These are phyloP conservation scores for Lissocephala sabroskyi DNA, from an alignment of 2,888 invertebrate genomes.

Conservation along the genomic window DNA sequence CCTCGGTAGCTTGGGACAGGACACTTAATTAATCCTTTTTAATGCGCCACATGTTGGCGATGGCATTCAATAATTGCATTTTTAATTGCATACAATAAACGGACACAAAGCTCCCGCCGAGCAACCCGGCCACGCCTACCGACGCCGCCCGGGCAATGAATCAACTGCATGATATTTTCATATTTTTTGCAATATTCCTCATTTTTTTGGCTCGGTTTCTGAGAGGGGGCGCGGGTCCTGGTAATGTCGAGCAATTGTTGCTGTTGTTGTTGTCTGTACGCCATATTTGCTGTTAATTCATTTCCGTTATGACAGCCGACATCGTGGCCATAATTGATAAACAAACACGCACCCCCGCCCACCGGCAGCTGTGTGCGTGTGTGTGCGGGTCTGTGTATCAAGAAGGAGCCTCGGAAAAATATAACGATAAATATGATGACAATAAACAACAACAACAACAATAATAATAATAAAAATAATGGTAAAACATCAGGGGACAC, in stretches of 20 bases:
- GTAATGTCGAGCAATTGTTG: no score
- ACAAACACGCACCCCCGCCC: no score
- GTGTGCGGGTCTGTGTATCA: no score
- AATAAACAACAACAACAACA: no score
- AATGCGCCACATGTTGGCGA: conserved; percentile 3
- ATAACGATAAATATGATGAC: no score
- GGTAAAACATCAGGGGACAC: no score
- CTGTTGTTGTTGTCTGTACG: conserved; percentile 11
- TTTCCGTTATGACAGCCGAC: conserved; percentile 52
- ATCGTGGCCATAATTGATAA: conserved; percentile 47
- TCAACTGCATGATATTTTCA: conserved; percentile 32
- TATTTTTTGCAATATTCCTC: conserved; percentile 3
- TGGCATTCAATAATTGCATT: conserved; percentile 39
- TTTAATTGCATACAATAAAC: conserved; percentile 38
- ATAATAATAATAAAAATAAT: no score
- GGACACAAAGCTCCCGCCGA: not conserved
- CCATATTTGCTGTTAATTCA: conserved; percentile 57
- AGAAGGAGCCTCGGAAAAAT: no score
- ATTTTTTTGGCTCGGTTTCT: no score
- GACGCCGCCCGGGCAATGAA: conserved; percentile 15
- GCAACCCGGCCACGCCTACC: not conserved
- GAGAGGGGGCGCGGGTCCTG: no score
- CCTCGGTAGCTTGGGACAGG: no score
- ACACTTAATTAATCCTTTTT: conserved; percentile 12
- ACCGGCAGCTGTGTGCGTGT: no score